Conservation (phyloP, 35 echinoderm and acorn worm species). For the Anneissia japonica region DNA sequence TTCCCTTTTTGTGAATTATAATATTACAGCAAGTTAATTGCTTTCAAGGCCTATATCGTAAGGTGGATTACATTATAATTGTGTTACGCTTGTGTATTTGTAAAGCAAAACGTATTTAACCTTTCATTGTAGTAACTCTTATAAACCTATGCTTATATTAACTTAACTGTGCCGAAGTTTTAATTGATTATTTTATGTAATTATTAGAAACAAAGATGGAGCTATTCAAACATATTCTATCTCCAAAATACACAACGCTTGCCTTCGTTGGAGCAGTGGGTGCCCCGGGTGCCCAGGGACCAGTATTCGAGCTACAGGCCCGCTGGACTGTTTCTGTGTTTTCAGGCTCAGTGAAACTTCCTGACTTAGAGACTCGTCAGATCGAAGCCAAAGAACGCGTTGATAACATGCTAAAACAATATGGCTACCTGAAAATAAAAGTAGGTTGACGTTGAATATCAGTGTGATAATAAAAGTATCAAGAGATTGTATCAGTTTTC, state of each 20-base stretch:
- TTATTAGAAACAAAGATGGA: constrained; percentile 10
- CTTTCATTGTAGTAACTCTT: too few species aligned
- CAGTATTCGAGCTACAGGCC: constrained; percentile 48
- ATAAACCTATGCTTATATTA: too few species aligned
- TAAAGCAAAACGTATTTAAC: too few species aligned
- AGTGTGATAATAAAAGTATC: too few species aligned
- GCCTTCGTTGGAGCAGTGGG: constrained; percentile 26
- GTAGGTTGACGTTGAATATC: constrained; percentile 36
- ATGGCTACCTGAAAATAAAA: constrained; percentile 73
- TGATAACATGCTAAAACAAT: constrained; percentile 19
- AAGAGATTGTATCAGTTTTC: too few species aligned
- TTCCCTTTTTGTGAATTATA: too few species aligned
- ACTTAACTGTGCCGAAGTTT: too few species aligned
- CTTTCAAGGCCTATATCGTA: too few species aligned
- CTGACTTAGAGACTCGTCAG: constrained; percentile 10
- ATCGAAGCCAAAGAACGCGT: constrained; percentile 6
- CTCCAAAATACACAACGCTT: constrained; percentile 34
- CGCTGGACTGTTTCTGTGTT: constrained; percentile 40
- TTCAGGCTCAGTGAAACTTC: constrained; percentile 22
- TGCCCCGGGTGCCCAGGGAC: constrained; percentile 25
- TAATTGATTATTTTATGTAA: too few species aligned
- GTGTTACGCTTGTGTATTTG: too few species aligned
- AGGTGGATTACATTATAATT: too few species aligned
- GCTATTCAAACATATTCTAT: constrained; percentile 44
- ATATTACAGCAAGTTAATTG: too few species aligned